Evolutionary conservation across 2,888 invertebrate genomes (phyloP).

Genomic region (Polylopha cassiicola): DNA sequence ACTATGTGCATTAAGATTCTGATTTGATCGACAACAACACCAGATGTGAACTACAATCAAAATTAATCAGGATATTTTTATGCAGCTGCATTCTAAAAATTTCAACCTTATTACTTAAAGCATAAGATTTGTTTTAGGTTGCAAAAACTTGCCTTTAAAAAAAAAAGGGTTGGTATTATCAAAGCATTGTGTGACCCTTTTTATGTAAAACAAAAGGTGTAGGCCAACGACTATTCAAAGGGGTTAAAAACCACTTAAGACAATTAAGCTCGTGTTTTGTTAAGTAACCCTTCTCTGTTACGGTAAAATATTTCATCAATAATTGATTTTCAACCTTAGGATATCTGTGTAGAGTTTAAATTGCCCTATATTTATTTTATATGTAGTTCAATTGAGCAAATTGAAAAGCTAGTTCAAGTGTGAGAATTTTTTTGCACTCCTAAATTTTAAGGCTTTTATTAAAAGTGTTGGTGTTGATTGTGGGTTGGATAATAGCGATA

Average conservation of each 20-base stretch:
- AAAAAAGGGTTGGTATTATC: constrained; percentile 24
- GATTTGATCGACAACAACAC: too few relatives aligned
- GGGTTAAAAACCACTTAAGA: constrained; percentile 54
- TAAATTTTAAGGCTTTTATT: constrained; percentile 14
- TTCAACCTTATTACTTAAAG: not conserved
- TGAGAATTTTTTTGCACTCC: constrained; percentile 12
- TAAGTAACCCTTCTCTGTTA: constrained; percentile 28
- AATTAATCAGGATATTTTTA: too few relatives aligned
- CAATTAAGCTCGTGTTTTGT: constrained; percentile 52
- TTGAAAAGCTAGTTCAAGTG: not conserved
- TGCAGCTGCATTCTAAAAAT: too few relatives aligned
- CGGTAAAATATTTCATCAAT: constrained; percentile 1
- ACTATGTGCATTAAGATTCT: too few relatives aligned
- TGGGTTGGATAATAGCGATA: constrained; percentile 4
- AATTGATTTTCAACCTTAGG: not conserved
- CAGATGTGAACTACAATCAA: too few relatives aligned
- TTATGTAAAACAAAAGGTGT: constrained; percentile 43
- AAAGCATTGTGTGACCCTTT: constrained; percentile 34
- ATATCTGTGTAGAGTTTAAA: not conserved
- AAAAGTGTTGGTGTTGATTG: constrained; percentile 3
- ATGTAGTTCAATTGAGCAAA: not conserved
- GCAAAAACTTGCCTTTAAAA: too few relatives aligned
- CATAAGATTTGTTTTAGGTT: not conserved
- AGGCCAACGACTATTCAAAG: constrained; percentile 38
- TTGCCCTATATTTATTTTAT: constrained; percentile 11